Percentiles rank a stretch among this genome's conserved stretches.
Conservation (phyloP, 2,797 vertebrate genomes). For the Benthosema pterotum region DNA sequence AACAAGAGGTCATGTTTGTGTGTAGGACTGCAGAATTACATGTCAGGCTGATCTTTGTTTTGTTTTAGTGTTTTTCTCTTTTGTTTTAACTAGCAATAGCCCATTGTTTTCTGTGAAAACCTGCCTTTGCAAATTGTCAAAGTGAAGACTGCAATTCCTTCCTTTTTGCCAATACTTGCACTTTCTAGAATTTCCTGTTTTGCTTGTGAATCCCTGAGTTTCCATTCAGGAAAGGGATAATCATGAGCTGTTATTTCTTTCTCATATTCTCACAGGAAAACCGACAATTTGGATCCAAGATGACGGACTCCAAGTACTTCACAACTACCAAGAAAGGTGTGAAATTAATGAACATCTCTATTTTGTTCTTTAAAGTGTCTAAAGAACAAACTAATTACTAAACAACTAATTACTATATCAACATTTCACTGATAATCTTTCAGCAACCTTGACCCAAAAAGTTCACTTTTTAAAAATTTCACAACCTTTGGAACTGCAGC, state of each 20-base stretch:
- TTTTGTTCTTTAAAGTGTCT: neutral
- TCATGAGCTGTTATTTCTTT: slow-evolving; percentile 6
- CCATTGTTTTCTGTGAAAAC: slow-evolving; percentile 54
- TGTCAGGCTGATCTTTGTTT: slow-evolving; percentile 43
- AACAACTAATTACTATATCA: no score
- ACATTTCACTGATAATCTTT: no score
- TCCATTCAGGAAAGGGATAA: slow-evolving; percentile 32
- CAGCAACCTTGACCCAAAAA: no score
- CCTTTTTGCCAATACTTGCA: slow-evolving; percentile 65
- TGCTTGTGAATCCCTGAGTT: slow-evolving; percentile 33
- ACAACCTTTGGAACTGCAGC: no score
- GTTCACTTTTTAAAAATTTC: no score
- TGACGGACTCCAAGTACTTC: slow-evolving; percentile 99
- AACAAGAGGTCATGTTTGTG: slow-evolving; percentile 49
- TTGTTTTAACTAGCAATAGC: slow-evolving; percentile 33
- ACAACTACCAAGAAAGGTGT: slow-evolving; percentile 99
- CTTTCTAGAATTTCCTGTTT: slow-evolving; percentile 70
- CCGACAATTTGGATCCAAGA: slow-evolving; percentile 86
- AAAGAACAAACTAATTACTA: no score
- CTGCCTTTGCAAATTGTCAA: slow-evolving; percentile 32
- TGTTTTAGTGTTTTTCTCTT: slow-evolving; percentile 2
- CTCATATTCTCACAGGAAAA: slow-evolving; percentile 75
- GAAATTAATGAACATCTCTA: slow-evolving; percentile 11
- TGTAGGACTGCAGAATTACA: slow-evolving; percentile 8
- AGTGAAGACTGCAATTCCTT: slow-evolving; percentile 67